phyloP scores from a whole-genome alignment of 2,113 vertebrate species.

The Probosciger aterrimus region DNA sequence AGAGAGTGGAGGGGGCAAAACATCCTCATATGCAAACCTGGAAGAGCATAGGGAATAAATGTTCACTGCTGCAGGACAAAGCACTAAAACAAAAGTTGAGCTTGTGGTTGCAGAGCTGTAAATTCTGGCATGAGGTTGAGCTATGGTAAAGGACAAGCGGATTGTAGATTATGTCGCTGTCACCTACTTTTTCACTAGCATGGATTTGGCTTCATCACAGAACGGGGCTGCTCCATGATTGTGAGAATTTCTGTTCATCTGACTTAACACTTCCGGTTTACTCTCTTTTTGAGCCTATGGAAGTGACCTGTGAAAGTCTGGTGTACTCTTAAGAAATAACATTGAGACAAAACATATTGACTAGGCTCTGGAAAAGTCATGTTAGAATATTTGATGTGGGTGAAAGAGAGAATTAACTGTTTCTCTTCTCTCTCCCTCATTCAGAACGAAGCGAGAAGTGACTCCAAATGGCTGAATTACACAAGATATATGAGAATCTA shows the following conservation, averaged over 20 bases:
- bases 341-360: neutral
- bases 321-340: neutral
- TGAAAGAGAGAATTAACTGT: neutral
- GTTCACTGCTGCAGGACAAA: neutral
- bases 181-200: neutral
- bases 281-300: neutral
- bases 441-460: neutral
- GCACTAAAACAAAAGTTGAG: neutral
- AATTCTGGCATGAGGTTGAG: neutral
- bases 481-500: neutral
- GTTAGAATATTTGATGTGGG: neutral
- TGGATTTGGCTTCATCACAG: neutral
- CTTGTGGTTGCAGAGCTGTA: neutral
- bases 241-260: neutral
- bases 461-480: neutral
- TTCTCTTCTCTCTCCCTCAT: neutral
- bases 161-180: neutral
- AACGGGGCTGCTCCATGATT: neutral
- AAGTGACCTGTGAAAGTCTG: neutral
- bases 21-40: rapidly evolving
- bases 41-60: neutral
- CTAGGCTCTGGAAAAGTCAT: neutral
- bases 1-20: neutral
- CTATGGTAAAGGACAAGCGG: neutral
- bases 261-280: neutral